Conservation (phyloP, 2,113 vertebrate species). For the Rattus rattus region DNA sequence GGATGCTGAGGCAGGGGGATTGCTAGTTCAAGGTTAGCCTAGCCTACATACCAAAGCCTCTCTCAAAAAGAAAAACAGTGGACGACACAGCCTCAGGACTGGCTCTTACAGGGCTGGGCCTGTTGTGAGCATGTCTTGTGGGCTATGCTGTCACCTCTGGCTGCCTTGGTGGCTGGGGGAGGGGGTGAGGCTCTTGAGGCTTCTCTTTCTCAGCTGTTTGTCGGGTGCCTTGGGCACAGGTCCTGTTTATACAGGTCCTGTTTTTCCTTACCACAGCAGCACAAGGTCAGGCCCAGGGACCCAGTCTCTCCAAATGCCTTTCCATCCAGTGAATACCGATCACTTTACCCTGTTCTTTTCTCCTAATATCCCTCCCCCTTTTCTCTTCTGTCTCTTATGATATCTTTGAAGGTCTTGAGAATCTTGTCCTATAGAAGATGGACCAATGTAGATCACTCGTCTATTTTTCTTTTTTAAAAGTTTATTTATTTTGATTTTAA, state of each 20-base stretch:
- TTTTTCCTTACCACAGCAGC: neutral
- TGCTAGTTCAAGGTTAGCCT: neutral
- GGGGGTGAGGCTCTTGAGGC: neutral
- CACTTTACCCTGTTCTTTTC: neutral
- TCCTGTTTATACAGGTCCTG: fast-evolving
- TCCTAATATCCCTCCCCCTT: fast-evolving
- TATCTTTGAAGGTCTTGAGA: neutral
- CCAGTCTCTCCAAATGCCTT: neutral
- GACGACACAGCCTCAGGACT: neutral
- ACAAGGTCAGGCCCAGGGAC: neutral
- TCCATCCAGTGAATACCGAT: neutral
- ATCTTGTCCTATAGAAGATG: neutral
- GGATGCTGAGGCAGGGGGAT: neutral
- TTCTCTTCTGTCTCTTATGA: neutral
- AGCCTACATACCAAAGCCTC: neutral
- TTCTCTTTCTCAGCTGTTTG: neutral
- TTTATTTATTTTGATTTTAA: neutral
- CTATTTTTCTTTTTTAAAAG: neutral
- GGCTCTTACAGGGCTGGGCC: neutral
- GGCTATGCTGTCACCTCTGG: neutral
- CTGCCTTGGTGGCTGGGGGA: neutral
- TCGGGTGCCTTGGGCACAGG: neutral
- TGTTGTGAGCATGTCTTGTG: neutral
- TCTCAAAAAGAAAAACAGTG: neutral
- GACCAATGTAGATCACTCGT: neutral